phyloP scores from a whole-genome alignment of 2,797 vertebrate species.

The Molossus molossus region DNA sequence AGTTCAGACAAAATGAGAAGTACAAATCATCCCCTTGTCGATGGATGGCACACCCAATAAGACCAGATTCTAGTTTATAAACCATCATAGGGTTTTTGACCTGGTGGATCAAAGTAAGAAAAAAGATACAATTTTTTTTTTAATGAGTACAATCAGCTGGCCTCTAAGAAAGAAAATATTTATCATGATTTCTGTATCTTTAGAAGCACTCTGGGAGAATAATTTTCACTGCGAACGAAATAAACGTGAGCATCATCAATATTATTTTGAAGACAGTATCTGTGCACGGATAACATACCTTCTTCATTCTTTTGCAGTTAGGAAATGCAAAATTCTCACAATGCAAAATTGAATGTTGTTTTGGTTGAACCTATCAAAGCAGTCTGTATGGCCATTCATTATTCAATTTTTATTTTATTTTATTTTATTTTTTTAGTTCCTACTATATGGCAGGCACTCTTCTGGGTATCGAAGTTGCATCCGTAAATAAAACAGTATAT shows the following conservation, averaged over 20 bases:
- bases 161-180: background rate
- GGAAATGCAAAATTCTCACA: background rate
- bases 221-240: background rate
- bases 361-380: background rate
- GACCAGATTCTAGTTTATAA: background rate
- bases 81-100: background rate
- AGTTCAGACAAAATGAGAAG: constrained; percentile 7
- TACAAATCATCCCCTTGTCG: background rate
- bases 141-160: background rate
- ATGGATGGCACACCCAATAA: background rate
- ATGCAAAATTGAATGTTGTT: background rate
- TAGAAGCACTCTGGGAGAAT: background rate
- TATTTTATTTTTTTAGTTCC: background rate
- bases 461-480: background rate
- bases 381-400: background rate
- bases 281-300: background rate
- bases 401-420: background rate
- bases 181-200: background rate
- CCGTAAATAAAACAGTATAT: background rate
- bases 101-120: background rate
- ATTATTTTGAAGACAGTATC: background rate
- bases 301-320: background rate
- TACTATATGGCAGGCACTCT: background rate
- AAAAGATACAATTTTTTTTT: background rate
- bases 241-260: background rate